Evolutionary conservation across 2,888 invertebrate species (phyloP).

Genomic region (Leptogaster cylindrica): DNA sequence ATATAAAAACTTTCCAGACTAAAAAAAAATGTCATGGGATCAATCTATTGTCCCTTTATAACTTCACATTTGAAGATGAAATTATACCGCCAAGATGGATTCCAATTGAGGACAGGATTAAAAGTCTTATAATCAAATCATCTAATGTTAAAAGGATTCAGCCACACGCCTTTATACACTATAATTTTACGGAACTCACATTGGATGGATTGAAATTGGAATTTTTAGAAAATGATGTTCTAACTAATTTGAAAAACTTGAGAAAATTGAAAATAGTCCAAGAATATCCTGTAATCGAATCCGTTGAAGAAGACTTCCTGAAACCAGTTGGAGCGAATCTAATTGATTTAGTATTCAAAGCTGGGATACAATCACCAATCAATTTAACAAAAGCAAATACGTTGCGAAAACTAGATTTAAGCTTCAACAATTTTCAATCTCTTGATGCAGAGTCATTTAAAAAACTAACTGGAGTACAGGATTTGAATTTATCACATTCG

Average conservation of each 20-base stretch:
- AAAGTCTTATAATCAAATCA: background rate
- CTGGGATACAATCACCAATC: constrained; percentile 49
- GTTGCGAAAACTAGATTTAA: constrained; percentile 52
- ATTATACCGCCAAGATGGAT: background rate
- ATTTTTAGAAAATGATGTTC: background rate
- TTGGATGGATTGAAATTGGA: background rate
- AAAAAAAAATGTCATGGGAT: background rate
- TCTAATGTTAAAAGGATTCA: background rate
- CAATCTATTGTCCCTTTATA: background rate
- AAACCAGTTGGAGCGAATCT: constrained; percentile 52
- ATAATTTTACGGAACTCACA: background rate
- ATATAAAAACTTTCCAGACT: background rate
- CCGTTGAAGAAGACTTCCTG: constrained; percentile 50
- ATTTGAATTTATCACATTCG: constrained; percentile 52
- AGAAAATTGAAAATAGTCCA: constrained; percentile 51
- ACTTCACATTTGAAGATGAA: constrained; percentile 1
- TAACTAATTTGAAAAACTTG: constrained; percentile 42
- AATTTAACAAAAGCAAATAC: constrained; percentile 53
- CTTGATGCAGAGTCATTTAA: constrained; percentile 49
- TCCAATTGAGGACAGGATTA: background rate
- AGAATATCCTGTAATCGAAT: constrained; percentile 41
- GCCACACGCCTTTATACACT: background rate
- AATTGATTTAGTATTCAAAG: constrained; percentile 50
- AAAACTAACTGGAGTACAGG: constrained; percentile 53
- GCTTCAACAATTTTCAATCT: constrained; percentile 52